These are phyloP conservation scores for Drosophila erecta DNA, from an alignment of 1,140 invertebrate genomes.

Conservation along the genomic window DNA sequence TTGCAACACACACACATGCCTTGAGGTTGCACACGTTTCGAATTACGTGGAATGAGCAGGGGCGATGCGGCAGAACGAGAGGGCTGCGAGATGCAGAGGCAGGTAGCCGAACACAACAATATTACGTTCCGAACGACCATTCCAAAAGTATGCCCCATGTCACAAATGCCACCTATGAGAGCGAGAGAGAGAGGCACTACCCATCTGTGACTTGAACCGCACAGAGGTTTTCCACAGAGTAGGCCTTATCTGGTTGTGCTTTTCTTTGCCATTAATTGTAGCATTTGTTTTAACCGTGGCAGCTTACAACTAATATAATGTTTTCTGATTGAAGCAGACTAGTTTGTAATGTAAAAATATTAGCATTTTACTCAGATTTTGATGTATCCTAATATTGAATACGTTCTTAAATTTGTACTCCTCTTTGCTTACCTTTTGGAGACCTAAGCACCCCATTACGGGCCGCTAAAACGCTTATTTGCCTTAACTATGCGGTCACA, in stretches of 20 bases:
- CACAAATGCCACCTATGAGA: not conserved
- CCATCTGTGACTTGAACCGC: conserved; percentile 19
- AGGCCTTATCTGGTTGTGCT: too few species aligned
- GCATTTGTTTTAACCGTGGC: conserved; percentile 6
- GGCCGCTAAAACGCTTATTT: not conserved
- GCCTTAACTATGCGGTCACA: conserved; percentile 32
- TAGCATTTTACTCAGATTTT: too few species aligned
- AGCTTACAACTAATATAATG: too few species aligned
- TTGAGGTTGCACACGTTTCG: conserved; percentile 9
- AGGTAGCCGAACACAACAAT: conserved; percentile 23
- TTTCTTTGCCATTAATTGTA: conserved; percentile 15
- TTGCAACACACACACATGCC: conserved; percentile 12
- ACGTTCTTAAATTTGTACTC: not conserved
- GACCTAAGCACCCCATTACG: not conserved
- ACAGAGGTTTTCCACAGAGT: conserved; percentile 14
- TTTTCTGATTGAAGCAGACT: too few species aligned
- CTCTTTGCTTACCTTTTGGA: not conserved
- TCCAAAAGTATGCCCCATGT: conserved; percentile 35
- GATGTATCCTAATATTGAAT: too few species aligned
- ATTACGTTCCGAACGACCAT: not conserved
- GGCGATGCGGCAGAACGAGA: not conserved
- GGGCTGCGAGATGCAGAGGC: not conserved
- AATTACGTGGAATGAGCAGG: conserved; percentile 1
- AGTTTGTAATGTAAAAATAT: too few species aligned
- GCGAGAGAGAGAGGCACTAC: not conserved